A percentile compares a stretch with the other conserved stretches of the same genome.
phyloP scores from a whole-genome alignment of 2,797 vertebrate genomes.

The Sylvilagus floridanus region DNA sequence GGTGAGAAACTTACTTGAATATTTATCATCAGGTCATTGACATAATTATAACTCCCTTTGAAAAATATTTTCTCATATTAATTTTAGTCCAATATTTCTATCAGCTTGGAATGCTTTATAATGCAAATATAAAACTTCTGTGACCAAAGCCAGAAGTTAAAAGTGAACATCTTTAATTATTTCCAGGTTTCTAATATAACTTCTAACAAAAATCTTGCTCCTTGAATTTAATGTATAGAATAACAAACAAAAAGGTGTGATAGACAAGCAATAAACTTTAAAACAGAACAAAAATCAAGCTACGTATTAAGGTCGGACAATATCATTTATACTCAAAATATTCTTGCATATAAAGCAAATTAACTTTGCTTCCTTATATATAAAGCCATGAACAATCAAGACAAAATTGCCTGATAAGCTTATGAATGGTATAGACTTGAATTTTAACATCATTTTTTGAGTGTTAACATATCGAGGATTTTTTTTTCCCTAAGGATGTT shows the following conservation, averaged over 20 bases:
- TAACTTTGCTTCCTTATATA: slow-evolving; percentile 20
- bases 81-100: slow-evolving; percentile 73
- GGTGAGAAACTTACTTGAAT: neutral
- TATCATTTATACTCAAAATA: slow-evolving; percentile 34
- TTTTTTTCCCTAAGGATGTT: neutral
- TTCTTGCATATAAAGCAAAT: slow-evolving; percentile 34
- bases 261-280: neutral
- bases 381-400: neutral
- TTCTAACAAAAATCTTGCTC: slow-evolving; percentile 54
- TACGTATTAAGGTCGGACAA: slow-evolving; percentile 1
- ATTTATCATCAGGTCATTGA: slow-evolving; percentile 41
- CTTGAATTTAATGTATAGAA: slow-evolving; percentile 44
- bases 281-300: slow-evolving; percentile 37
- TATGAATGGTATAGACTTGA: slow-evolving; percentile 53
- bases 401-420: slow-evolving; percentile 36
- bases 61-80: slow-evolving; percentile 63
- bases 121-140: slow-evolving; percentile 67
- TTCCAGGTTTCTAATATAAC: slow-evolving; percentile 61
- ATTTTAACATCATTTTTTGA: slow-evolving; percentile 8
- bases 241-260: slow-evolving; percentile 31
- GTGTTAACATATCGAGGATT: neutral
- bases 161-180: slow-evolving; percentile 68
- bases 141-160: slow-evolving; percentile 60
- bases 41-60: slow-evolving; percentile 60
- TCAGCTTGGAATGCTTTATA: slow-evolving; percentile 56